Evolutionary conservation across 1,140 invertebrate species (phyloP).

Genomic region (Drosophila watanabei): DNA sequence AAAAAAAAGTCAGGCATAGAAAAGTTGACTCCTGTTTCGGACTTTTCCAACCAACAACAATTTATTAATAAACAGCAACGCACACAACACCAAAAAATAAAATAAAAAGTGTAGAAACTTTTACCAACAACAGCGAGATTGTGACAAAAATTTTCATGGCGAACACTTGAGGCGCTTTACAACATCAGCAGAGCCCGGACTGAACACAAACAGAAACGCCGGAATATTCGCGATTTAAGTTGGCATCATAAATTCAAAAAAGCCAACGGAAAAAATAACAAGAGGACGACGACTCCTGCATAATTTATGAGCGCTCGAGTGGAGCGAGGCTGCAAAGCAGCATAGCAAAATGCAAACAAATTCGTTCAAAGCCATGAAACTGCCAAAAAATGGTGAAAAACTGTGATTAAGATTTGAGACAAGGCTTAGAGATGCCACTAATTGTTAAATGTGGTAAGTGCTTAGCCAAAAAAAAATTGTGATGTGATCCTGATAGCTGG

Average conservation of each 20-base stretch:
- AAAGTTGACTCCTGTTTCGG: constrained; percentile 55
- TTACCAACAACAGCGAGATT: constrained; percentile 43
- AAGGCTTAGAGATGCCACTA: constrained; percentile 40
- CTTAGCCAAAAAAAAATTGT: constrained; percentile 9
- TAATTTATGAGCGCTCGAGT: constrained; percentile 60
- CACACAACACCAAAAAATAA: constrained; percentile 10
- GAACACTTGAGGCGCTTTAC: constrained; percentile 45
- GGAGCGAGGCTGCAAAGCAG: constrained; percentile 8
- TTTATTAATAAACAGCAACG: constrained; percentile 38
- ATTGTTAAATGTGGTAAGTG: constrained; percentile 64
- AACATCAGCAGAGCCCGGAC: constrained; percentile 33
- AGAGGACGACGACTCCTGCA: constrained; percentile 51
- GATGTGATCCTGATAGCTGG: background rate
- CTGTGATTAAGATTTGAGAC: constrained; percentile 50
- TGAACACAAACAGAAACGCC: constrained; percentile 18
- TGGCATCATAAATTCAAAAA: constrained; percentile 62
- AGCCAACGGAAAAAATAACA: constrained; percentile 30
- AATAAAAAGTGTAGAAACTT: constrained; percentile 28
- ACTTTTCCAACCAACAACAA: constrained; percentile 35
- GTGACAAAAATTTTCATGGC: constrained; percentile 67
- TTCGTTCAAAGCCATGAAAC: constrained; percentile 13
- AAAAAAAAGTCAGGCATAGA: constrained; percentile 20
- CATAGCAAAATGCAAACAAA: constrained; percentile 41
- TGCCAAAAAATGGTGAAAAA: constrained; percentile 20
- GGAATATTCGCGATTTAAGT: constrained; percentile 52